These are phyloP conservation scores for Cisticola juncidis DNA, from an alignment of 2,113 vertebrate species.

Conservation along the genomic window DNA sequence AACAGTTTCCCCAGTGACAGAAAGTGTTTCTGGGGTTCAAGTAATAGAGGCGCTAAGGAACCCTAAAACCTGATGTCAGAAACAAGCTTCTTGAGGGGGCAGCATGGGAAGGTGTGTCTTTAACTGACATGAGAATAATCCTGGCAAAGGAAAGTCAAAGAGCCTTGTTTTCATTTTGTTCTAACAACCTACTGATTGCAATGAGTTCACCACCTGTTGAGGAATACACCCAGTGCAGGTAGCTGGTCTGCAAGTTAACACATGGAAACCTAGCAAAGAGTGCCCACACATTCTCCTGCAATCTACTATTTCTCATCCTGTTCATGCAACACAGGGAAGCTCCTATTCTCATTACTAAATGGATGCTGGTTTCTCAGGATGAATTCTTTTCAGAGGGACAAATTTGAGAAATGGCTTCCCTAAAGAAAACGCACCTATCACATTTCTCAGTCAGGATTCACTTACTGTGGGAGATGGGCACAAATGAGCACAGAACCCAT, in stretches of 20 bases:
- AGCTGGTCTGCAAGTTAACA: background rate
- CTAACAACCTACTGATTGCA: fast-evolving
- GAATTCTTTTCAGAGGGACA: background rate
- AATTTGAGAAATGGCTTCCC: background rate
- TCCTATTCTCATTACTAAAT: background rate
- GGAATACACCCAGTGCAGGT: background rate
- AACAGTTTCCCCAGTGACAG: background rate
- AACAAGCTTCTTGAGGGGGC: background rate
- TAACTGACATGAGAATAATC: background rate
- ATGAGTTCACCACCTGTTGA: background rate
- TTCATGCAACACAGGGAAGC: background rate
- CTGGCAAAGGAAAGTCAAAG: background rate
- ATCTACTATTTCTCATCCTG: background rate
- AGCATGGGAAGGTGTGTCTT: background rate
- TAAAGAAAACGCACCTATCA: background rate
- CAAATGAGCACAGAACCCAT: background rate
- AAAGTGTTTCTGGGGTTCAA: background rate
- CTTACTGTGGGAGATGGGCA: background rate
- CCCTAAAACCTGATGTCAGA: background rate
- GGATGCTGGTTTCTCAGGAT: background rate
- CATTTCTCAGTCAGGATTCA: background rate
- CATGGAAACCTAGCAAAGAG: background rate
- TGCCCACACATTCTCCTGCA: background rate
- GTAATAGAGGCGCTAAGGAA: background rate
- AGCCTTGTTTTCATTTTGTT: background rate